These are phyloP conservation scores for Polypterus senegalus DNA, from an alignment of 2,113 vertebrate species.

Conservation along the genomic window DNA sequence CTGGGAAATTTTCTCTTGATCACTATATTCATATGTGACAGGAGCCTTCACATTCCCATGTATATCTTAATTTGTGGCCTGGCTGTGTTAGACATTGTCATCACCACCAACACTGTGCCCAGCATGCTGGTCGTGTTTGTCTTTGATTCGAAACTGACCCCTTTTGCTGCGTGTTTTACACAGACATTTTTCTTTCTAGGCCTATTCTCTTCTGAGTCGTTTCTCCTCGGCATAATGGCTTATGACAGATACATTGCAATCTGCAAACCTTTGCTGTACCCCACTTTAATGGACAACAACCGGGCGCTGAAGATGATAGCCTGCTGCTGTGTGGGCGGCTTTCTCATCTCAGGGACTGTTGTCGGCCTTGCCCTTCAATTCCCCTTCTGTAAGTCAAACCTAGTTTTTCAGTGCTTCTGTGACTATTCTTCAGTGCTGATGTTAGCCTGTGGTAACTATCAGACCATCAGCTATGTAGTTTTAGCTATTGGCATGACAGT, in stretches of 20 bases:
- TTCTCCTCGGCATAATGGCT: conserved; percentile 33
- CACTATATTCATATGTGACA: background rate
- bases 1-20: background rate
- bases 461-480: background rate
- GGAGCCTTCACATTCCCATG: background rate
- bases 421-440: background rate
- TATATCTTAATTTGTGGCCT: background rate
- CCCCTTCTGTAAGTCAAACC: conserved; percentile 1
- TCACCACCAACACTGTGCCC: conserved; percentile 22
- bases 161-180: conserved; percentile 24
- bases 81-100: background rate
- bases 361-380: conserved; percentile 26
- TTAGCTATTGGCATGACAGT: background rate
- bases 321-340: conserved; percentile 25
- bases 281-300: conserved; percentile 24
- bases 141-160: conserved; percentile 22
- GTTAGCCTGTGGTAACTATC: background rate
- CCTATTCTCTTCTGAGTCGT: conserved; percentile 25
- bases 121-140: conserved; percentile 29
- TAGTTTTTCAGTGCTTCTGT: background rate
- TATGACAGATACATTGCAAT: conserved; percentile 33
- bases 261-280: conserved; percentile 28
- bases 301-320: conserved; percentile 22
- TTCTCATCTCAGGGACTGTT: conserved; percentile 27
- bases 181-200: conserved; percentile 39